Evolutionary conservation across 2,888 invertebrate genomes (phyloP), one percentile per base, ranked within the genome.

Genomic region (Acanthosepion lycidas): DNA sequence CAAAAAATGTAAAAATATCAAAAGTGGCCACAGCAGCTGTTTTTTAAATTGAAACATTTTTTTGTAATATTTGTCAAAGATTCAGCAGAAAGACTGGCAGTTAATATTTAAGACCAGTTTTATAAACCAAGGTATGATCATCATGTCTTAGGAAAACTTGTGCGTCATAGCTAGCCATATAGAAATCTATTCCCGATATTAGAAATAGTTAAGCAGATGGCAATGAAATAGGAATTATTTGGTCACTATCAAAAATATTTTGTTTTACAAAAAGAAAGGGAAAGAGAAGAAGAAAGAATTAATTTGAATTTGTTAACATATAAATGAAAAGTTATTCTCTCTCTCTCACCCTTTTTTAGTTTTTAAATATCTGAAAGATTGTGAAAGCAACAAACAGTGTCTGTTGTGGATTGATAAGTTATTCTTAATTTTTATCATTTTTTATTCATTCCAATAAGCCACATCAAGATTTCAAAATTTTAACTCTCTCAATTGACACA

Each of bases 1-100:
- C 9, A 15, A 78, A 78, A n/a, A 78, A 9, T n/a, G 15, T 0
- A n/a, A 78, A 78, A 78, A 15, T 15, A n/a, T 78, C 78, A 78
- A 42, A 42, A 33, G 33, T 78, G 78, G 78, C 78, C n/a, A 78
- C 78, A 78, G 78, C 78, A 78, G 78, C 78, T 78, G 78, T 78
- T n/a, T 78, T 78, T n/a, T n/a, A n/a, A 78, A 78, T n/a, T 78
- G n/a, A 33, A 78, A 33, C n/a, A 33, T 33, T n/a, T n/a, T 78
- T 78, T 78, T 33, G 15, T n/a, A 78, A 78, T 78, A 9, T 33
- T 78, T 78, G 78, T 78, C 78, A 78, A 78, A n/a, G 33, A 78
- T 78, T 78, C 78, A n/a, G n/a, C n/a, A 78, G 78, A 78, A 78
- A 78, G n/a, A 78, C n/a, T n/a, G 78, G 78, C 78, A 78, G n/a